Percentiles rank a stretch among this genome's conserved stretches.
phyloP scores from a whole-genome alignment of 92 coral and sea anemone species.

The Actinernus sp. region DNA sequence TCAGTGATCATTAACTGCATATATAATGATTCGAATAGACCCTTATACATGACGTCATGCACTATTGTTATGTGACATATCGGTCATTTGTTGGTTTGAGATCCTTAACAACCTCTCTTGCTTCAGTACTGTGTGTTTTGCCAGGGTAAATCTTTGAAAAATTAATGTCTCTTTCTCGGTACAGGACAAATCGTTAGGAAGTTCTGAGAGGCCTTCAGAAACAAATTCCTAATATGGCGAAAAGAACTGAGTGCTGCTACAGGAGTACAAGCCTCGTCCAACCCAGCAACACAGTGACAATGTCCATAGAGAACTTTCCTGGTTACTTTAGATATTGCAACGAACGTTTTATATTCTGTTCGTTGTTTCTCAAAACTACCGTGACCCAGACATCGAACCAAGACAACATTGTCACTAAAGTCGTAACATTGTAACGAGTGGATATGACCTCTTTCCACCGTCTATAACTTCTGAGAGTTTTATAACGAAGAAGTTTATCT shows the following conservation, averaged over 20 bases:
- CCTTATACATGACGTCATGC: too few relatives aligned
- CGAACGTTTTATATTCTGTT: slow-evolving; percentile 31
- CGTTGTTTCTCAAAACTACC: slow-evolving; percentile 32
- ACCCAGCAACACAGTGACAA: slow-evolving; percentile 46
- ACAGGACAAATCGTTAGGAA: slow-evolving; percentile 31
- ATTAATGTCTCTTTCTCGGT: slow-evolving; percentile 31
- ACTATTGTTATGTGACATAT: too few relatives aligned
- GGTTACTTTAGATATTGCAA: slow-evolving; percentile 24
- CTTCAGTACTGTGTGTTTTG: slow-evolving; percentile 1
- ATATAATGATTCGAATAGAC: too few relatives aligned
- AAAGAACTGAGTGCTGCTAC: slow-evolving; percentile 28
- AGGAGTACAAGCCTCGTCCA: slow-evolving; percentile 30
- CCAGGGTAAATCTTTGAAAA: slow-evolving; percentile 22
- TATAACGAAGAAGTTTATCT: slow-evolving; percentile 27
- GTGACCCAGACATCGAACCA: slow-evolving; percentile 14
- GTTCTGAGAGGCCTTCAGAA: slow-evolving; percentile 32
- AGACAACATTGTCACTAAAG: slow-evolving; percentile 6
- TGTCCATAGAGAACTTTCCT: slow-evolving; percentile 33
- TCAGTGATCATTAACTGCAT: too few relatives aligned
- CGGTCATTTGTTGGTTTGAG: slow-evolving; percentile 21
- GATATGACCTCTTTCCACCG: slow-evolving; percentile 43
- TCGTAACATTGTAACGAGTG: slow-evolving; percentile 9
- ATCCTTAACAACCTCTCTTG: slow-evolving; percentile 10
- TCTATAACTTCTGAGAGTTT: slow-evolving; percentile 32
- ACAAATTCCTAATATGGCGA: slow-evolving; percentile 44